Percentiles rank a stretch among this genome's conserved stretches.
phyloP scores from a whole-genome alignment of 2,113 vertebrate genomes.

The Bolborhynchus lineola region DNA sequence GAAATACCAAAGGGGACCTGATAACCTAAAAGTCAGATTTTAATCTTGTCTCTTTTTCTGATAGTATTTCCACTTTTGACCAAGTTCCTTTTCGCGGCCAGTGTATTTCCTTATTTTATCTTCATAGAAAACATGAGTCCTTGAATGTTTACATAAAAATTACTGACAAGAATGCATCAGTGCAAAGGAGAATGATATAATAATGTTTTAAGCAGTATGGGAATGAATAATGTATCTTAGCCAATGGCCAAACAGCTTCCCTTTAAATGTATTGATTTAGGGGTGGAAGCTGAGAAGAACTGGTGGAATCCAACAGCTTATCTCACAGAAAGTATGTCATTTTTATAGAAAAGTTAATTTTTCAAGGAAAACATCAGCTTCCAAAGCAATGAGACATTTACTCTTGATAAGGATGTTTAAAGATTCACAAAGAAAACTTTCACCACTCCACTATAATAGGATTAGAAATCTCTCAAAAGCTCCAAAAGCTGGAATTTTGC shows the following conservation, averaged over 20 bases:
- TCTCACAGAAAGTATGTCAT: neutral
- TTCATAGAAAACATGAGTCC: neutral
- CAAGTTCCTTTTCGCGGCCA: neutral
- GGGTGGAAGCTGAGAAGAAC: neutral
- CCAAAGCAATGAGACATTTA: conserved; percentile 3
- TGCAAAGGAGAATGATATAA: neutral
- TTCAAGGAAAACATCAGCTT: neutral
- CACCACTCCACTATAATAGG: neutral
- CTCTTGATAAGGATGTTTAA: neutral
- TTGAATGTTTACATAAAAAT: neutral
- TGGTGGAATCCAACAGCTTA: neutral
- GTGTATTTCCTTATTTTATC: neutral
- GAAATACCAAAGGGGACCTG: neutral
- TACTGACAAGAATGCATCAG: neutral
- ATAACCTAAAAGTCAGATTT: neutral
- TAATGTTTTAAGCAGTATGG: neutral
- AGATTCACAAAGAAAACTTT: neutral
- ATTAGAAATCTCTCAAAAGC: neutral
- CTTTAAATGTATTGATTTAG: neutral
- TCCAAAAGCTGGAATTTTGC: neutral
- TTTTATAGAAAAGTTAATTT: neutral
- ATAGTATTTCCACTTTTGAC: neutral
- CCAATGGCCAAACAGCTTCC: neutral
- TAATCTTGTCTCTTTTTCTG: neutral
- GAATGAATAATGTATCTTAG: neutral